phyloP scores from a whole-genome alignment of 2,113 vertebrate genomes.

The Alligator mississippiensis region DNA sequence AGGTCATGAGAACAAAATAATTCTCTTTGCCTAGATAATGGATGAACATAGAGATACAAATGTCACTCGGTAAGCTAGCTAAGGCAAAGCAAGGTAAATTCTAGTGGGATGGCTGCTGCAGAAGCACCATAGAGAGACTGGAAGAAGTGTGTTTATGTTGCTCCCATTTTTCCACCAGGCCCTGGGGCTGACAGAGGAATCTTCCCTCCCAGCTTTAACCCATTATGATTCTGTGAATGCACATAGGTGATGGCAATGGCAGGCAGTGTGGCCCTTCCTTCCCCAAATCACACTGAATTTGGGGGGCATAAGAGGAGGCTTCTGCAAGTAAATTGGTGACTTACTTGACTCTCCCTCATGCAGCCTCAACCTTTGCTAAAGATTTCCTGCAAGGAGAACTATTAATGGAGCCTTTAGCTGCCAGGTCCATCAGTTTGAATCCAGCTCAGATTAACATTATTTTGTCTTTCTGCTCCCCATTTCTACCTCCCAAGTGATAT shows the following conservation, averaged over 20 bases:
- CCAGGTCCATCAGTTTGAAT: conserved; percentile 5
- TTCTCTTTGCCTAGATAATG: not conserved
- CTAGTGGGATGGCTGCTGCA: conserved; percentile 36
- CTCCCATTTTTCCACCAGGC: not conserved
- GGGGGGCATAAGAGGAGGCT: not conserved
- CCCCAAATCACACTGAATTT: not conserved
- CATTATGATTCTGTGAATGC: not conserved
- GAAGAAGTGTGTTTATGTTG: not conserved
- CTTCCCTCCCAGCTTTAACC: not conserved
- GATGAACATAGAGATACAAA: not conserved
- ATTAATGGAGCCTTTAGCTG: not conserved
- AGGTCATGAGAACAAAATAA: not conserved
- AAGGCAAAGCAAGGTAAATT: not conserved
- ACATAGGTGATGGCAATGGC: not conserved
- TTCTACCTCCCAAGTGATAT: not conserved
- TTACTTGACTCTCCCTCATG: not conserved
- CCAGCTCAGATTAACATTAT: not conserved
- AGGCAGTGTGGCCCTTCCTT: accelerated
- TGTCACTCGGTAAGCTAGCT: not conserved
- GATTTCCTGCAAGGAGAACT: conserved; percentile 43
- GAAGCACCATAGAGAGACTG: conserved; percentile 6
- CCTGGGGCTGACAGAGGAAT: not conserved
- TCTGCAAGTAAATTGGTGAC: not conserved
- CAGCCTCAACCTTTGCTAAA: not conserved
- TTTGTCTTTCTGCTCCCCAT: not conserved